A percentile compares a stretch with the other conserved stretches of the same genome.
Conservation (phyloP, 2,113 vertebrate genomes). For the Emydura subglobosa region DNA sequence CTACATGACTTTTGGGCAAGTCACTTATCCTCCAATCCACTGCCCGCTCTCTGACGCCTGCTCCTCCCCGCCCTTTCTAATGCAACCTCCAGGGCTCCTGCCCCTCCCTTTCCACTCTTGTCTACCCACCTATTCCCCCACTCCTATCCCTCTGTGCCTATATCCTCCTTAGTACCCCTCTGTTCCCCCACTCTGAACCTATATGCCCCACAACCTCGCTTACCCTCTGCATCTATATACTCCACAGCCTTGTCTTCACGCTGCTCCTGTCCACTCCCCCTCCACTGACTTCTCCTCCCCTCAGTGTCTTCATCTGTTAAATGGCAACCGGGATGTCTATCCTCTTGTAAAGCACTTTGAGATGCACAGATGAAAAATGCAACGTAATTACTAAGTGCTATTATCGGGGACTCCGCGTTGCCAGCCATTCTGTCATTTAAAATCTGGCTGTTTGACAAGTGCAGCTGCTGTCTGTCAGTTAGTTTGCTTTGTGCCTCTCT, state of each 20-base stretch:
- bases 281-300: background rate
- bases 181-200: background rate
- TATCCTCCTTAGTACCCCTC: background rate
- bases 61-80: background rate
- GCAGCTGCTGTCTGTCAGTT: background rate
- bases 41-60: background rate
- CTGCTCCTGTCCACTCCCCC: background rate
- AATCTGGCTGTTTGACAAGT: rapidly evolving
- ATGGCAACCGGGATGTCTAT: background rate
- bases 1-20: background rate
- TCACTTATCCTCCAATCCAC: background rate
- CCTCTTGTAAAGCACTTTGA: background rate
- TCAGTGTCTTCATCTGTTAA: too few relatives aligned
- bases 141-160: background rate
- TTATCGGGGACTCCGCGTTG: background rate
- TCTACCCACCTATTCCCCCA: background rate
- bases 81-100: background rate
- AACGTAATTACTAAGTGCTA: background rate
- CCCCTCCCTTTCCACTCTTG: background rate
- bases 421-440: background rate
- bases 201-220: background rate
- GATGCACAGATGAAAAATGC: background rate
- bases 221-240: too few relatives aligned
- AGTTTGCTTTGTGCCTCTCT: rapidly evolving
- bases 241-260: background rate